phyloP scores from a whole-genome alignment of 2,888 invertebrate species.

The Cephalotes varians region DNA sequence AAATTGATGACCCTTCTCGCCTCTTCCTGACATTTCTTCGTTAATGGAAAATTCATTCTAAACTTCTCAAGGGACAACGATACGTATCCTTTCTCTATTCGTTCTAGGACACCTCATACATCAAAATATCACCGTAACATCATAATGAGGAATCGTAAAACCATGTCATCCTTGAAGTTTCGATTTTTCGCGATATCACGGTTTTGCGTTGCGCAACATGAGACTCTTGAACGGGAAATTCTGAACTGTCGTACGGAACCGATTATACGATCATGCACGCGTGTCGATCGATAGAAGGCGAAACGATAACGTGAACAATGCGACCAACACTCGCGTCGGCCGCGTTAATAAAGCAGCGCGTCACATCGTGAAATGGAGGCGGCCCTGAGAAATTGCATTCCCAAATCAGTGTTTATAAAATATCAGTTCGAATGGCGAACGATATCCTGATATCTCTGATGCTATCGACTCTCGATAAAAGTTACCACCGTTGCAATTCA shows the following conservation, averaged over 20 bases:
- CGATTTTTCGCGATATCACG: background rate
- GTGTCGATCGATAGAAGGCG: constrained; percentile 33
- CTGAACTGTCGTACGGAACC: background rate
- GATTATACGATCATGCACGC: constrained; percentile 29
- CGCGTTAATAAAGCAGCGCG: constrained; percentile 17
- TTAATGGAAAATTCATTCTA: background rate
- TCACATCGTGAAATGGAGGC: background rate
- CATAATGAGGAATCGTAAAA: background rate
- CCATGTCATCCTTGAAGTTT: background rate
- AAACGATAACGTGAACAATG: constrained; percentile 33
- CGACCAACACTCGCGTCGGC: background rate
- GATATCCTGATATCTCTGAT: background rate
- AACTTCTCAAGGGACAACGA: background rate
- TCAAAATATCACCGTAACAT: background rate
- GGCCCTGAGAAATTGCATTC: constrained; percentile 28
- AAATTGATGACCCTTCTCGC: background rate
- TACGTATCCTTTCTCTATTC: background rate
- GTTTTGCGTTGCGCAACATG: background rate
- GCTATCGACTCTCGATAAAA: background rate
- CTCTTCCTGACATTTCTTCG: background rate
- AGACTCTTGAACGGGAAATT: background rate
- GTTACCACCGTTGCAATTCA: background rate
- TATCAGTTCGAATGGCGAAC: background rate
- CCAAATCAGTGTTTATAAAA: background rate
- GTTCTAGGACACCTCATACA: background rate